Evolutionary conservation across 1,140 invertebrate species (phyloP).

Genomic region (Bradysia coprophila): DNA sequence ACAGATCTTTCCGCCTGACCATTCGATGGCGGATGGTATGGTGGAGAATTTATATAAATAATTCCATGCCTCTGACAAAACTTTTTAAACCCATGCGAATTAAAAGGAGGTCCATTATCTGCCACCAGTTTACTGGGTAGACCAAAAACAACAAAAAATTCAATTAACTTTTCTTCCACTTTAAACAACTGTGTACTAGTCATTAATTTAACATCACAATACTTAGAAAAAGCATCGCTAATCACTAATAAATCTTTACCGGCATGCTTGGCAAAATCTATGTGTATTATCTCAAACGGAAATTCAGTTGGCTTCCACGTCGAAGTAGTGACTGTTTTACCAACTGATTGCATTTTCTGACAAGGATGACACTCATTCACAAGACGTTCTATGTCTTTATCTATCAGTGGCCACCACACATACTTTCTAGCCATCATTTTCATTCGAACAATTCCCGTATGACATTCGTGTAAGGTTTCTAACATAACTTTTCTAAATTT

Average conservation of each 20-base stretch:
- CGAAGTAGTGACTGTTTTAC: too few species aligned
- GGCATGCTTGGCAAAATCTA: neutral
- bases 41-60: neutral
- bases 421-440: neutral
- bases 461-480: neutral
- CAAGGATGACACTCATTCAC: neutral
- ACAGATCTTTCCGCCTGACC: neutral
- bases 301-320: too few species aligned
- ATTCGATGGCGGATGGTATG: neutral
- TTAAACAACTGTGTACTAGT: neutral
- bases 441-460: neutral
- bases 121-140: neutral
- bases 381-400: neutral
- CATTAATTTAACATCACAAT: neutral
- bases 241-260: neutral
- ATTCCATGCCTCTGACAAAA: neutral
- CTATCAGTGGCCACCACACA: neutral
- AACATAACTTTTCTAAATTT: neutral
- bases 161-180: neutral
- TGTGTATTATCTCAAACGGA: neutral
- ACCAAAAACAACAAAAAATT: neutral
- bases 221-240: neutral
- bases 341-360: neutral
- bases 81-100: neutral
- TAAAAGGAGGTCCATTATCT: neutral